Base-by-base conservation (phyloP, 2,888 invertebrate genomes). In the Hirtodrosophila alboralis region DNA sequence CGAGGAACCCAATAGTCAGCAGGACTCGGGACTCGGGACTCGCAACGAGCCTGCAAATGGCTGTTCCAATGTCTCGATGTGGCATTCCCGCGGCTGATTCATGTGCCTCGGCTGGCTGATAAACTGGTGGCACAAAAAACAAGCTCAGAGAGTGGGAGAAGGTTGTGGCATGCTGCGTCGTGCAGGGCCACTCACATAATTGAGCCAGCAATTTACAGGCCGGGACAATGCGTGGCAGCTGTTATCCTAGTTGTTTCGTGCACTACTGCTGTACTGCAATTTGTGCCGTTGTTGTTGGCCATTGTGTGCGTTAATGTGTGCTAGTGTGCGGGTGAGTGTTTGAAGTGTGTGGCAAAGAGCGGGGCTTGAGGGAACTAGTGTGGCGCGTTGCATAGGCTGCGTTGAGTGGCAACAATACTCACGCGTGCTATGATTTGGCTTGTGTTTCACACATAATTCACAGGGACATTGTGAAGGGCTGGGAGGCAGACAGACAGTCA, bases 361-460 rank as follows among this genome's bases (percentile, higher is more conserved):
- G n/a, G n/a, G 23, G 13, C 7, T 9, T 13, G 14, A n/a, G 12
- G 10, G 26, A 45, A 14, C 26, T 37, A 21, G n/a, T n/a, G n/a
- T n/a, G n/a, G n/a, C n/a, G 36, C 21, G 49, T 41, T 5, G 45
- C 57, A 51, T 41, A 41, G 57, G 34, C 66, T 56, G 40, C 63
- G 70, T 58, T 66, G 74, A 67, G 75, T 71, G 68, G 75, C 72
- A 75, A 71, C 69, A 75, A 74, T 76, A 69, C 71, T 66, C 69
- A 67, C 43, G 71, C 67, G 77, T 62, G 75, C 75, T 68, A 77
- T 81, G 80, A 81, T 81, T 81, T 77, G 75, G 77, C 77, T 79
- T n/a, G 73, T 73, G 75, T 74, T 73, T 75, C 75, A 62, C 79
- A 77, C 79, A 79, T 80, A 77, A 80, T 79, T 77, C 72, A 79